Percentiles rank a stretch among this genome's conserved stretches.
Conservation (phyloP, 2,113 vertebrate genomes). For the Delphinapterus leucas region DNA sequence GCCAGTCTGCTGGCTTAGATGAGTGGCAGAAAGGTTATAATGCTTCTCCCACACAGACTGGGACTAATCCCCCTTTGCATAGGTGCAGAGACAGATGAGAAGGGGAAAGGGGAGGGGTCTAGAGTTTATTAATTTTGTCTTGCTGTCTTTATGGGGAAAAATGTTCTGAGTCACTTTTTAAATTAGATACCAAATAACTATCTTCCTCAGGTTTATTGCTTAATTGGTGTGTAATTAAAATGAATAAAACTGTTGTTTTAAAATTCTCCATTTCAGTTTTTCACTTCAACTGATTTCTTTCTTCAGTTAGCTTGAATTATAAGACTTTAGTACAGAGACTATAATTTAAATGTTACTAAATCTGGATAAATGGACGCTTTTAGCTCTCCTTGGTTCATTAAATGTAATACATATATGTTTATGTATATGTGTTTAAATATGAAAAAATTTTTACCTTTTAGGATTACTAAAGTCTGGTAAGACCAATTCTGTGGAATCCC, state of each 20-base stretch:
- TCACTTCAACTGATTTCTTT: not conserved
- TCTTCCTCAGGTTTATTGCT: not conserved
- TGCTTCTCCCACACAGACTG: not conserved
- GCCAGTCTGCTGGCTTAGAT: not conserved
- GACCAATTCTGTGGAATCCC: constrained; percentile 92
- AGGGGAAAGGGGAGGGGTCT: not conserved
- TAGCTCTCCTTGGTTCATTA: constrained; percentile 5
- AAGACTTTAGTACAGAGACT: not conserved
- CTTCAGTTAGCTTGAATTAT: not conserved
- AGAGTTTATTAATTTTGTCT: not conserved
- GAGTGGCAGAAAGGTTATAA: not conserved
- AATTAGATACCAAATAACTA: not conserved
- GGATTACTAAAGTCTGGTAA: constrained; percentile 87
- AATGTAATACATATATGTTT: constrained; percentile 23
- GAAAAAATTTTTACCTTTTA: constrained; percentile 51
- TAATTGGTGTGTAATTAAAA: not conserved
- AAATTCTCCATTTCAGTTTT: not conserved
- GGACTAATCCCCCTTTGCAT: not conserved
- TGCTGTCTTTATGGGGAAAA: not conserved
- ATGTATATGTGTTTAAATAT: constrained; percentile 29
- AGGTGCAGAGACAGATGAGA: not conserved
- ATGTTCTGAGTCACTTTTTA: not conserved
- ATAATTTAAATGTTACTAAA: not conserved
- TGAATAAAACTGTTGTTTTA: not conserved
- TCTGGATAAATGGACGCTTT: not conserved